phyloP scores from a whole-genome alignment of 2,113 vertebrate genomes.

The Sialia sialis region DNA sequence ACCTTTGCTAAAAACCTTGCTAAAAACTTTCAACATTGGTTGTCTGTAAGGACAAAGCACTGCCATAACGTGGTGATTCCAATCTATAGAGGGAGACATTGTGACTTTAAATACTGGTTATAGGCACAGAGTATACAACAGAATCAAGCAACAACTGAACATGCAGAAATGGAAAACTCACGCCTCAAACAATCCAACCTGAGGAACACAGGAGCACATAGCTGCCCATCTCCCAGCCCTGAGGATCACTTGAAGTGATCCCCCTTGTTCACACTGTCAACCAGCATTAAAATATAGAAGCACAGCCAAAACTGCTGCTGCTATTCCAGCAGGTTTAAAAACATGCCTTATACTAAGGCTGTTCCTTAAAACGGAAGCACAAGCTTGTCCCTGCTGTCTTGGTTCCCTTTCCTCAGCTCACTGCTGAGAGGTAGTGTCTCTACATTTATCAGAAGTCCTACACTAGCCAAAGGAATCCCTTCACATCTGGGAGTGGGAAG shows the following conservation, averaged over 20 bases:
- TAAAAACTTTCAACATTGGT: background rate
- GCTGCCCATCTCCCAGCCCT: background rate
- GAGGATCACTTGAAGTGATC: rapidly evolving
- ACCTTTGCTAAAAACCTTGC: background rate
- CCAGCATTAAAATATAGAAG: background rate
- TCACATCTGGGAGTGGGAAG: background rate
- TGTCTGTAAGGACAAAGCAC: background rate
- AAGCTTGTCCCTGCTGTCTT: background rate
- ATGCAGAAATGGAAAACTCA: background rate
- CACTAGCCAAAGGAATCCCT: background rate
- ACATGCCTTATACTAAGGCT: background rate
- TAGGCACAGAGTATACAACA: rapidly evolving
- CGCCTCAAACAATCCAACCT: rapidly evolving
- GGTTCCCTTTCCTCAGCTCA: background rate
- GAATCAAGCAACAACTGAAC: background rate
- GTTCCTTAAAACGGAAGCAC: background rate
- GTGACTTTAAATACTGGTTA: background rate
- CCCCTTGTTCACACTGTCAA: background rate
- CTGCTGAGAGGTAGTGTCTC: background rate
- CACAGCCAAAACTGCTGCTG: background rate
- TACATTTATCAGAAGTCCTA: too few relatives aligned
- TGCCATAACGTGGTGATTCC: background rate
- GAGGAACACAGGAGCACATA: background rate
- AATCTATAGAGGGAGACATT: background rate
- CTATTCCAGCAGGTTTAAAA: background rate